A percentile compares a stretch with the other conserved stretches of the same genome.
These are phyloP conservation scores for Phrynocephalus vlangalii DNA, from an alignment of 2,797 vertebrate species.

Conservation along the genomic window DNA sequence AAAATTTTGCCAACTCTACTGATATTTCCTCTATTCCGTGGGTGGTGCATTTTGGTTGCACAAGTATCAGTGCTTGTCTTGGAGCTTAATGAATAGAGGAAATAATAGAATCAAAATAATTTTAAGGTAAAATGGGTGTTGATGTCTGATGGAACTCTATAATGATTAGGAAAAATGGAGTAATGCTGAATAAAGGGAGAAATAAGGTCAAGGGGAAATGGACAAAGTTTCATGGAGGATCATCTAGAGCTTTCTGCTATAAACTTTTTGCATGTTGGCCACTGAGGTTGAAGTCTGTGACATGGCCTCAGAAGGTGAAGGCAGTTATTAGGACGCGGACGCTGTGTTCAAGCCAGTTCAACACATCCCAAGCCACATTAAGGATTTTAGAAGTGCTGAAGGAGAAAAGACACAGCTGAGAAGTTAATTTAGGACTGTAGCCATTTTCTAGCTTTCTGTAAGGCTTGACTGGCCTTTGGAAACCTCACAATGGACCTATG, in stretches of 20 bases:
- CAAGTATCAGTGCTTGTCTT: not conserved
- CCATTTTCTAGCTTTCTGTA: slow-evolving; percentile 32
- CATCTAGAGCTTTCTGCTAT: not conserved
- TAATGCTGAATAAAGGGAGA: not conserved
- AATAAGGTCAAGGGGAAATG: not conserved
- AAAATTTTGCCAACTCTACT: not conserved
- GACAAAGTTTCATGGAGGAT: not conserved
- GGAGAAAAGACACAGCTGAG: slow-evolving; percentile 35
- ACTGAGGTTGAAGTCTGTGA: not conserved
- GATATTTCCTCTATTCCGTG: not conserved
- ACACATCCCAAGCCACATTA: slow-evolving; percentile 4
- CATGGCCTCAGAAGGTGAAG: slow-evolving; percentile 3
- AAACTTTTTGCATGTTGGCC: not conserved
- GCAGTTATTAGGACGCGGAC: not conserved
- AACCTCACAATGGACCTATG: slow-evolving; percentile 47
- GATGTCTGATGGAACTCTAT: not conserved
- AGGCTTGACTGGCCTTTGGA: slow-evolving; percentile 28
- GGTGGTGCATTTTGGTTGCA: not conserved
- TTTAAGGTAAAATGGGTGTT: not conserved
- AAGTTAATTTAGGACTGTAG: slow-evolving; percentile 33
- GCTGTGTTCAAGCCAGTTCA: slow-evolving; percentile 9
- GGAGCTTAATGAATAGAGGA: not conserved
- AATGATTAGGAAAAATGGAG: not conserved
- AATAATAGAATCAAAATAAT: not conserved
- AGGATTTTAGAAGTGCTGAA: slow-evolving; percentile 13